Base-by-base conservation (phyloP, 2,888 invertebrate species). In the Punctoribates punctum region DNA sequence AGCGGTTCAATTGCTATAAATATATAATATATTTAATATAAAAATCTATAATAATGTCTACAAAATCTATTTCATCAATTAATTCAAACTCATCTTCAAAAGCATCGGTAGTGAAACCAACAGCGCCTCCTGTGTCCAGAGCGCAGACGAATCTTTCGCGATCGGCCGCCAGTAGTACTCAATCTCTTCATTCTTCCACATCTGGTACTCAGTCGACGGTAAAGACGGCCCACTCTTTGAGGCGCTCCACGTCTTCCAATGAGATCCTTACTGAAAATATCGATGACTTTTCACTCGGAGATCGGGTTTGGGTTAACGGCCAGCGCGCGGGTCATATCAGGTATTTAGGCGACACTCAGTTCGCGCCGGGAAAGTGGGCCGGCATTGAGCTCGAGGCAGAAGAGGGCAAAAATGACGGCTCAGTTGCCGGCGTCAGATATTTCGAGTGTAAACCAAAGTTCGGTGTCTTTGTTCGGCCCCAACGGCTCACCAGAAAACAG, bases 331-430 rank as follows among this genome's bases (percentile, higher is more conserved):
- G 77, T 27, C 29, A 70, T 46, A 77, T 77, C 9, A 13, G 54
- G 6, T 77, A 57, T 34, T 51, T 77, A 42, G 78, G 78, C 34
- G 73, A 54, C 13, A 78, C 78, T 9, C 46, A 54, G 34, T 78
- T 78, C 46, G 76, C 78, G 13, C 57, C 48, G 20, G 78, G 78
- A 20, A 46, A 74, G 27, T 78, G 78, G 78, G 73, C 74, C n/a
- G 78, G 78, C 17, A 73, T 78, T 29, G 74, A 75, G 17, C 34
- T 78, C 17, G 74, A 74, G 29, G 46, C 74, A n/a, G 27, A 74
- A 17, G 70, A 77, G 8, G 78, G 78, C 29, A 78, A 77, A 67
- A 78, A 78, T 57, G 77, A 78, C 75, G 78, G 78, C 27, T 67
- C 78, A 13, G 77, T 78, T 25, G 62, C 27, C 27, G 77, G 78